phyloP scores from a whole-genome alignment of 2,113 vertebrate species.

The Nannospalax galili region DNA sequence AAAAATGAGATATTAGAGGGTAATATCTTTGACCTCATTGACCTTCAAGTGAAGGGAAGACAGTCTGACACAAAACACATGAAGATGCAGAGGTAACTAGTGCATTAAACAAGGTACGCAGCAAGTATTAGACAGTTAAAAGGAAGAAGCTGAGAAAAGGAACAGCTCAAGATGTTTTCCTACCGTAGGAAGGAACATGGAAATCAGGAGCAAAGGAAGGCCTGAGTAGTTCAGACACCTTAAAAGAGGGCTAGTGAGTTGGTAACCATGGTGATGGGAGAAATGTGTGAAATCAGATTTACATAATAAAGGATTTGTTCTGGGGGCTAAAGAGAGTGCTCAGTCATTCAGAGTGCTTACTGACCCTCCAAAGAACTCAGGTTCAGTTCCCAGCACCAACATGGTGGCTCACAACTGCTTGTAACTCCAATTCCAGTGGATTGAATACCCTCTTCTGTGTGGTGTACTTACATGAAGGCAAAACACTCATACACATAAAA shows the following conservation, averaged over 20 bases:
- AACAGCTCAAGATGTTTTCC: background rate
- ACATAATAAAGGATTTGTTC: background rate
- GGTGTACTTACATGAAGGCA: too few relatives aligned
- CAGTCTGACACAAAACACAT: background rate
- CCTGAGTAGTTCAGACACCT: background rate
- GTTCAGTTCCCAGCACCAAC: too few relatives aligned
- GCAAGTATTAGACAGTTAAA: background rate
- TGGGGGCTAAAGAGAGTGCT: too few relatives aligned
- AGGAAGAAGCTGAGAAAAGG: background rate
- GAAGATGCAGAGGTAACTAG: background rate
- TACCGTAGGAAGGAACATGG: background rate
- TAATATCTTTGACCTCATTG: background rate
- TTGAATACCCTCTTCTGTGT: too few relatives aligned
- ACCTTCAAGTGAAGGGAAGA: background rate
- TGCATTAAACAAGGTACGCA: background rate
- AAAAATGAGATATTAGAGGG: background rate
- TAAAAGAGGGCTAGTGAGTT: background rate
- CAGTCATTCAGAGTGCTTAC: too few relatives aligned
- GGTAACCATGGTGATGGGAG: background rate
- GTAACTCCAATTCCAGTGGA: too few relatives aligned
- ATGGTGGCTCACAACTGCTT: too few relatives aligned
- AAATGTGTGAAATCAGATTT: background rate
- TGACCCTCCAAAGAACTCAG: too few relatives aligned
- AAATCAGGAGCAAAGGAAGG: background rate
- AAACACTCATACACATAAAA: too few relatives aligned